phyloP scores from a whole-genome alignment of 2,888 invertebrate species.

The Dryomyza anilis region DNA sequence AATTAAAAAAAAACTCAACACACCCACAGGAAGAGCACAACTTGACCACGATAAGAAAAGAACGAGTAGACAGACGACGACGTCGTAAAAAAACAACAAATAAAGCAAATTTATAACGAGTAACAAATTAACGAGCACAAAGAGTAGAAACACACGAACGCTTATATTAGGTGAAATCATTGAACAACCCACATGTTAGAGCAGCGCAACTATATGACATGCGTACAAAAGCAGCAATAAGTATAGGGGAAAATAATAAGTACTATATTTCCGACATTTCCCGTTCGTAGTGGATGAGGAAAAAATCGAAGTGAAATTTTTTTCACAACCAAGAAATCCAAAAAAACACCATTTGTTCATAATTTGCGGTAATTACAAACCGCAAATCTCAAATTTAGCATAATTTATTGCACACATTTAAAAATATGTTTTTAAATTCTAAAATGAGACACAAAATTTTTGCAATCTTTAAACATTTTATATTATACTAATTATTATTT shows the following conservation, averaged over 20 bases:
- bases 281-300: constrained; percentile 25
- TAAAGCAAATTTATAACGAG: too few relatives aligned
- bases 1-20: background rate
- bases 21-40: constrained; percentile 8
- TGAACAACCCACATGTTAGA: background rate
- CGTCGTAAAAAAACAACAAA: background rate
- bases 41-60: background rate
- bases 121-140: too few relatives aligned
- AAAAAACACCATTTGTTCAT: constrained; percentile 9
- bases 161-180: too few relatives aligned
- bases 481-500: background rate
- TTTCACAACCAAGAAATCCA: constrained; percentile 32
- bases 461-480: too few relatives aligned
- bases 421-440: too few relatives aligned
- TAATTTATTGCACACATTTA: background rate
- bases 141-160: too few relatives aligned
- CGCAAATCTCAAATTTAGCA: background rate
- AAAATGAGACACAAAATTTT: too few relatives aligned
- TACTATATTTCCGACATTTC: constrained; percentile 36
- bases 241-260: constrained; percentile 26
- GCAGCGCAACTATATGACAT: background rate
- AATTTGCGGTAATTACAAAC: background rate
- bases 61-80: background rate
- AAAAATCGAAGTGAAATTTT: constrained; percentile 43
- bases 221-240: background rate